phyloP scores from a whole-genome alignment of 2,113 vertebrate species.

The Ptilonorhynchus violaceus region DNA sequence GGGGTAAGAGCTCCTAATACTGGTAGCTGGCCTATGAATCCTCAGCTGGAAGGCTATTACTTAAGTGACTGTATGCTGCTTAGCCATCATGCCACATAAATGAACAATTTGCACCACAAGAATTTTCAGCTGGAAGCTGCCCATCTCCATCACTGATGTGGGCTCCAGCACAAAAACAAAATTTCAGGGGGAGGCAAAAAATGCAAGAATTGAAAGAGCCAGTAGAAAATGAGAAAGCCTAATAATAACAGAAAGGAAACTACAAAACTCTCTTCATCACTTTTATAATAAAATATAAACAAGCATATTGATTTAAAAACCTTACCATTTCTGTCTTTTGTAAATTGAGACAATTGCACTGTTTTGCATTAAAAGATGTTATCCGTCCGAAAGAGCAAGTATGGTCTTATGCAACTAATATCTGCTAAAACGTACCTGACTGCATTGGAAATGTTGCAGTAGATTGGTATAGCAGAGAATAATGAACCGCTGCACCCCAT shows the following conservation, averaged over 20 bases:
- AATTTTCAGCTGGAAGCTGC: constrained; percentile 59
- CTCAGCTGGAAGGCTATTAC: not conserved
- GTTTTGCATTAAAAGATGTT: constrained; percentile 73
- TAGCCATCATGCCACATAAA: not conserved
- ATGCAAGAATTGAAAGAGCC: not conserved
- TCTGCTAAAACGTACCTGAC: constrained; percentile 82
- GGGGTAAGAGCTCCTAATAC: not conserved
- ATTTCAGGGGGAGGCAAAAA: not conserved
- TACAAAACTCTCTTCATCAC: not conserved
- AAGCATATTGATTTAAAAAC: constrained; percentile 58
- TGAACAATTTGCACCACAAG: constrained; percentile 38
- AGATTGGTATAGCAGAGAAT: constrained; percentile 89
- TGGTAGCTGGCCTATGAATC: not conserved
- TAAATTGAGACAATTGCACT: constrained; percentile 74
- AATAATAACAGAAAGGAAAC: not conserved
- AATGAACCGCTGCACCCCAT: constrained; percentile 94
- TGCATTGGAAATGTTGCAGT: constrained; percentile 89
- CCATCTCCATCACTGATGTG: constrained; percentile 62
- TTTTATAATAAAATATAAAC: constrained; percentile 63
- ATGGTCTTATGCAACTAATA: constrained; percentile 72
- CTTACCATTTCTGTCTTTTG: constrained; percentile 42
- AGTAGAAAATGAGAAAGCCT: not conserved
- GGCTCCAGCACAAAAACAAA: constrained; percentile 40
- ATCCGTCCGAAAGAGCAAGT: constrained; percentile 69
- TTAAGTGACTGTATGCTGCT: not conserved